Evolutionary conservation across 1,140 invertebrate genomes (phyloP).

Genomic region (Hormaphis cornu): DNA sequence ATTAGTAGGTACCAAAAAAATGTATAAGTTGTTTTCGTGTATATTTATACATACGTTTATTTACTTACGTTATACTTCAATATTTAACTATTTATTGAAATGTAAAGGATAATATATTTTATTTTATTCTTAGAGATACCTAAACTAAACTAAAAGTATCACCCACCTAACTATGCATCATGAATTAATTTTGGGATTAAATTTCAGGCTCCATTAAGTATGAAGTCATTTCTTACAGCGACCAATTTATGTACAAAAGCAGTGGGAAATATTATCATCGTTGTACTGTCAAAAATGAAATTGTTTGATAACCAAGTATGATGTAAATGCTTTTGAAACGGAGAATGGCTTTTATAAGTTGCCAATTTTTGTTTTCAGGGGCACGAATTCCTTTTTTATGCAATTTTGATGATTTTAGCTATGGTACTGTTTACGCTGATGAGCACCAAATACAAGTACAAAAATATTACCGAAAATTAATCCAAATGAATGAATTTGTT

Average conservation of each 20-base stretch:
- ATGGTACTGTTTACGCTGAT: conserved; percentile 71
- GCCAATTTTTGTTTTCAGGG: conserved; percentile 51
- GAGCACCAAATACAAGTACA: conserved; percentile 55
- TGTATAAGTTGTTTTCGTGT: too few species aligned
- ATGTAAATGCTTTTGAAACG: not conserved
- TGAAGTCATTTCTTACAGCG: conserved; percentile 5
- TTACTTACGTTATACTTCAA: too few species aligned
- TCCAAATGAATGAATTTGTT: not conserved
- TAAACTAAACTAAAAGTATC: too few species aligned
- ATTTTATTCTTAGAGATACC: too few species aligned
- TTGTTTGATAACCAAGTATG: not conserved
- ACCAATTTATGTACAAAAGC: not conserved
- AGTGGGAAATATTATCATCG: not conserved
- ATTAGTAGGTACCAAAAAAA: too few species aligned
- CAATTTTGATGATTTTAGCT: conserved; percentile 70
- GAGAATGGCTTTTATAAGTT: not conserved
- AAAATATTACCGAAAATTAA: conserved; percentile 38
- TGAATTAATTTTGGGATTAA: too few species aligned
- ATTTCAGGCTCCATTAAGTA: conserved; percentile 8
- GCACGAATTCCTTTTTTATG: conserved; percentile 78
- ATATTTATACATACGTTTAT: too few species aligned
- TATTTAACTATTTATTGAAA: too few species aligned
- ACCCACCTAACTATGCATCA: too few species aligned
- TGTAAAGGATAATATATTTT: too few species aligned
- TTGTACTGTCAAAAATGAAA: not conserved